These are phyloP conservation scores for Bemisia tabaci DNA, from an alignment of 1,140 invertebrate species.

Conservation along the genomic window DNA sequence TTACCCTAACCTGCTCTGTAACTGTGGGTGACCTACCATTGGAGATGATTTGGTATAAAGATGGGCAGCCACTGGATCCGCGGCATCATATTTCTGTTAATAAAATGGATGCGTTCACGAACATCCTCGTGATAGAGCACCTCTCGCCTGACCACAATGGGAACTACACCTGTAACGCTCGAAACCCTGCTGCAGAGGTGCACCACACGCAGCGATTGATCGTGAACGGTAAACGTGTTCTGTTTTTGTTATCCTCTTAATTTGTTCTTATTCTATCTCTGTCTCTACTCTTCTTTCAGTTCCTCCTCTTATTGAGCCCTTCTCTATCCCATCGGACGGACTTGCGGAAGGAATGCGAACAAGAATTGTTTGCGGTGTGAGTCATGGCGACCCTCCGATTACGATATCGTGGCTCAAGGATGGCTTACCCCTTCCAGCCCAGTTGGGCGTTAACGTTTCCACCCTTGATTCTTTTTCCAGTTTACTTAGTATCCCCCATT, in stretches of 20 bases:
- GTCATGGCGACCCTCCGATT: conserved; percentile 60
- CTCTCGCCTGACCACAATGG: conserved; percentile 62
- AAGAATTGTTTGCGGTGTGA: conserved; percentile 69
- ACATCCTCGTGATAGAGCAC: conserved; percentile 61
- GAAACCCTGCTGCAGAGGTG: conserved; percentile 55
- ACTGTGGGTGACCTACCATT: conserved; percentile 63
- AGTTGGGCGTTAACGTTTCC: conserved; percentile 6
- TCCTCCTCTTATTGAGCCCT: conserved; percentile 70
- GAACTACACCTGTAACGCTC: conserved; percentile 58
- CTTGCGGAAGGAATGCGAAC: conserved; percentile 72
- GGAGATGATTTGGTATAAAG: conserved; percentile 61
- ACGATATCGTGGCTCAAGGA: conserved; percentile 66
- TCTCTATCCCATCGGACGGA: conserved; percentile 59
- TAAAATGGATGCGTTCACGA: conserved; percentile 60
- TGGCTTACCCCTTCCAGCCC: conserved; percentile 39
- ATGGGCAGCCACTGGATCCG: conserved; percentile 45
- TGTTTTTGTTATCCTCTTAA: conserved; percentile 6
- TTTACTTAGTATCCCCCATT: conserved; percentile 59
- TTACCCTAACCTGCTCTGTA: conserved; percentile 59
- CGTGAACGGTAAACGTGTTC: conserved; percentile 55
- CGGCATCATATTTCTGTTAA: conserved; percentile 42
- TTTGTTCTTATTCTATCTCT: conserved; percentile 28
- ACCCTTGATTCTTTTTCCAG: conserved; percentile 58
- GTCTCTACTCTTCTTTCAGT: conserved; percentile 45
- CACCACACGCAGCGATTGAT: conserved; percentile 54